Conservation (phyloP, 1,140 invertebrate species). For the Leptopilina boulardi region DNA sequence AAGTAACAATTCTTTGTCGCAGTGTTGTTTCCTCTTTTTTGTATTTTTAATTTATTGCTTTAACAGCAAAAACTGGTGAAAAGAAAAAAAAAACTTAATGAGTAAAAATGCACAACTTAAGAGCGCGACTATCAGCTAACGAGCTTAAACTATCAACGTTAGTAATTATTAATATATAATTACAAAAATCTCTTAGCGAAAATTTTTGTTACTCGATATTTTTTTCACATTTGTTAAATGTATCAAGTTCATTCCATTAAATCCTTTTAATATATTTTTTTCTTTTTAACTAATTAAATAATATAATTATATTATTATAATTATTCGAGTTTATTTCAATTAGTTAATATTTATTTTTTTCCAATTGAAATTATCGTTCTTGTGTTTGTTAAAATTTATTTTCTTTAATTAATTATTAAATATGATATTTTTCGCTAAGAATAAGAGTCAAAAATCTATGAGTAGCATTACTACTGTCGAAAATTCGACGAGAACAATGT, state of each 20-base stretch:
- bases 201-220: background rate
- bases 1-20: conserved; percentile 21
- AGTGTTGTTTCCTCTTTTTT: conserved; percentile 14
- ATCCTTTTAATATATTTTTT: too few species aligned
- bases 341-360: too few species aligned
- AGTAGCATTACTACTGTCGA: conserved; percentile 34
- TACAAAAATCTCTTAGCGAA: conserved; percentile 37
- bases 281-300: too few species aligned
- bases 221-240: too few species aligned
- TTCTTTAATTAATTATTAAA: background rate
- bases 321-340: too few species aligned
- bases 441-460: conserved; percentile 44
- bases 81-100: conserved; percentile 29
- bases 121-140: conserved; percentile 37
- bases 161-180: conserved; percentile 30
- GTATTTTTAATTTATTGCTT: conserved; percentile 1
- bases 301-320: too few species aligned
- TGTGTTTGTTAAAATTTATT: background rate
- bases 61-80: conserved; percentile 24
- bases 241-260: too few species aligned
- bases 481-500: conserved; percentile 22
- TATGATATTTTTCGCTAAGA: conserved; percentile 22
- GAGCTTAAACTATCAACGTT: conserved; percentile 40
- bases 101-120: conserved; percentile 28
- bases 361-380: too few species aligned